A percentile compares a stretch with the other conserved stretches of the same genome.
phyloP scores from a whole-genome alignment of 2,888 invertebrate genomes.

The Paralinhomoeus sp. region DNA sequence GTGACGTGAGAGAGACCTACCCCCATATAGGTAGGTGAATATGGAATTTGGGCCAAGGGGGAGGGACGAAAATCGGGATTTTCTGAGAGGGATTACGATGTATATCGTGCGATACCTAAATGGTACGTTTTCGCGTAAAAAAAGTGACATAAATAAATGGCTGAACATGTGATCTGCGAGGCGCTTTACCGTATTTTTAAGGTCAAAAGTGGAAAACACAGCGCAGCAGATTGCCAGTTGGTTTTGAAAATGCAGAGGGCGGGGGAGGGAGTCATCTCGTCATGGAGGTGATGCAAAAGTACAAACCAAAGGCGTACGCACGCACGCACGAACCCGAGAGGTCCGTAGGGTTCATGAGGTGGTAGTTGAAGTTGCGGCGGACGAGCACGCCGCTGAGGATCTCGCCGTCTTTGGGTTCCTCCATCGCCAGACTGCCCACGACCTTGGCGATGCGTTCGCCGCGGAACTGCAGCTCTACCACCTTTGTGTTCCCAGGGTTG shows the following conservation, averaged over 20 bases:
- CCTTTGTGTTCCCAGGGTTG: constrained; percentile 84
- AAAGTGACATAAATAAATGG: background rate
- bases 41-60: too few species aligned
- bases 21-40: too few species aligned
- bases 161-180: too few species aligned
- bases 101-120: too few species aligned
- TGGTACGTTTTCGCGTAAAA: too few species aligned
- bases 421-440: constrained; percentile 70
- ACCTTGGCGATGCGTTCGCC: constrained; percentile 97
- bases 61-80: too few species aligned
- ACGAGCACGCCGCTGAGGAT: constrained; percentile 73
- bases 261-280: too few species aligned
- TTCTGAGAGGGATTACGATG: too few species aligned
- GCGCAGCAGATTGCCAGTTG: background rate
- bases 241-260: background rate
- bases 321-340: constrained; percentile 46
- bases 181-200: too few species aligned
- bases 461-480: constrained; percentile 70
- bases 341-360: constrained; percentile 69
- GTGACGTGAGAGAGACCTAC: too few species aligned
- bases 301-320: too few species aligned
- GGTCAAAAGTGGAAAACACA: background rate
- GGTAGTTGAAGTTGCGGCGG: constrained; percentile 91
- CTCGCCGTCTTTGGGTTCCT: constrained; percentile 51
- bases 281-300: too few species aligned